Evolutionary conservation across 2,888 invertebrate species (phyloP).

Genomic region (Coelinius sp.): DNA sequence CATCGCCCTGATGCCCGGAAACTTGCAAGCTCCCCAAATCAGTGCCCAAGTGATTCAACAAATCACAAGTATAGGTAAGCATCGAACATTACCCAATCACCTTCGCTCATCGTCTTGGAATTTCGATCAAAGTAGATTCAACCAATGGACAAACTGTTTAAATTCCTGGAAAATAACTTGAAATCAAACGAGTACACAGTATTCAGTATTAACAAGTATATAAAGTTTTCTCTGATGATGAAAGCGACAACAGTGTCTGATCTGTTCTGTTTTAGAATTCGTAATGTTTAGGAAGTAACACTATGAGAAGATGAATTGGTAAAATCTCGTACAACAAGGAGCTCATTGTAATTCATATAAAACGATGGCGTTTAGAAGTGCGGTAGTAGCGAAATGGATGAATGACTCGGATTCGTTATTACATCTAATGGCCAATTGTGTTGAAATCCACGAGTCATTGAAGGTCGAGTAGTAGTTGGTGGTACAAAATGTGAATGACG

Average conservation of each 20-base stretch:
- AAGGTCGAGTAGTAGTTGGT: constrained; percentile 43
- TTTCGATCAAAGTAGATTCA: constrained; percentile 50
- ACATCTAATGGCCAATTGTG: constrained; percentile 49
- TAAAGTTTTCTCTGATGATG: neutral
- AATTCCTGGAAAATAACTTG: constrained; percentile 24
- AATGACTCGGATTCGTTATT: constrained; percentile 46
- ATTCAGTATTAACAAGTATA: neutral
- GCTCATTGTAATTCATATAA: constrained; percentile 35
- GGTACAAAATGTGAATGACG: constrained; percentile 8
- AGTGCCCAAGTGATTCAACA: constrained; percentile 14
- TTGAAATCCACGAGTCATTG: constrained; percentile 44
- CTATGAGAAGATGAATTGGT: constrained; percentile 39
- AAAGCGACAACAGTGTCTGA: neutral
- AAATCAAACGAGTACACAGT: neutral
- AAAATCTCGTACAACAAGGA: constrained; percentile 21
- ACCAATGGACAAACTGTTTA: constrained; percentile 35
- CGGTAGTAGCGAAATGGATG: constrained; percentile 18
- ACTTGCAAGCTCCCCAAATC: constrained; percentile 2
- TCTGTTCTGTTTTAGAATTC: neutral
- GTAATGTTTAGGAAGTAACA: constrained; percentile 20
- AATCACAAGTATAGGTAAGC: neutral
- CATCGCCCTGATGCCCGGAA: constrained; percentile 32
- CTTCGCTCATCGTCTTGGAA: constrained; percentile 53
- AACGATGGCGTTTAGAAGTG: constrained; percentile 12
- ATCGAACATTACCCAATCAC: constrained; percentile 7